Base-by-base conservation (phyloP, 2,888 invertebrate genomes). In the Drosophila rellima region DNA sequence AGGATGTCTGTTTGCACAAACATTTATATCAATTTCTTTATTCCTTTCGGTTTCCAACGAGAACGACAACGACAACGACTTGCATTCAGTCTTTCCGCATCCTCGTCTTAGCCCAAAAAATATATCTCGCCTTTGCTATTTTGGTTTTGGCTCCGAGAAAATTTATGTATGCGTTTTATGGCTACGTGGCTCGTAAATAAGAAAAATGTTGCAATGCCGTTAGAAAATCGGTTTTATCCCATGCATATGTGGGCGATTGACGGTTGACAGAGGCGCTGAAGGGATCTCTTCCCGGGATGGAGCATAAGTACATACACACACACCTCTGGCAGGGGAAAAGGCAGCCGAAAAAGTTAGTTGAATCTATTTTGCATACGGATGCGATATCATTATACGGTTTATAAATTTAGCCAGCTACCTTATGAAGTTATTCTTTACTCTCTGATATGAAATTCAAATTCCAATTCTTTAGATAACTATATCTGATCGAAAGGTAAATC, bases 1-100 rank as follows among this genome's bases (percentile, higher is more conserved):
- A 15, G 50, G 39, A 2, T 64, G 62, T 35, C 74, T 78, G 73
- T 78, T 79, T 70, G 68, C 70, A 70, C 50, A 73, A 66, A 74
- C 83, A 85, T 83, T 85, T 88, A 87, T 87, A 83, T 83, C 88
- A 82, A 88, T 83, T 88, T 87, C 85, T 82, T 84, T 79, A 84
- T 84, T 76, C 72, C 82, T 74, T 70, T 74, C 75, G 69, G 56
- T 54, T 66, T 65, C 51, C 56, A 45, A 59, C 29, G 42, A 29
- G 40, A 39, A 40, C 56, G 26, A 51, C 55, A 37, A 54, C 44
- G 51, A 69, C 37, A 44, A 51, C 47, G 61, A 69, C 71, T 73
- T 82, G 84, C 82, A 82, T 66, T 71, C 74, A 60, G 54, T 52
- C 26, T 54, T 61, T 55, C n/a, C 37, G n/a, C 31, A 33, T 15